Percentiles rank a stretch among this genome's conserved stretches.
Evolutionary conservation across 1,140 invertebrate genomes (phyloP).

Genomic region (Drosophila novamexicana): DNA sequence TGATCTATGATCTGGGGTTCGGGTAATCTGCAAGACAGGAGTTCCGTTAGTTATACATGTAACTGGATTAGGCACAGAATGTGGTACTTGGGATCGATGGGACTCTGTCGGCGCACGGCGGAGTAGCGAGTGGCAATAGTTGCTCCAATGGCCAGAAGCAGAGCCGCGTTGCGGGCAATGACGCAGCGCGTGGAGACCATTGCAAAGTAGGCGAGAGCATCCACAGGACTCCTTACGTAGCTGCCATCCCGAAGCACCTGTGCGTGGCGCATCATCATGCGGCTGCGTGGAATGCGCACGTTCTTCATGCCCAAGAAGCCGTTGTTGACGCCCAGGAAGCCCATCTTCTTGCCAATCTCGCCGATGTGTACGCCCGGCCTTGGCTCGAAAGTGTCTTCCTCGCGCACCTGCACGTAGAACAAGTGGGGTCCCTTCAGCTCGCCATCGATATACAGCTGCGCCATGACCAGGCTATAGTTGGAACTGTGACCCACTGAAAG

Average conservation of each 20-base stretch:
- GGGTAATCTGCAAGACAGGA: slow-evolving; percentile 84
- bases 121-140: slow-evolving; percentile 95
- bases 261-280: slow-evolving; percentile 97
- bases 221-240: slow-evolving; percentile 92
- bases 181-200: slow-evolving; percentile 97
- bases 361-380: slow-evolving; percentile 95
- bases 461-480: slow-evolving; percentile 95
- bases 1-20: slow-evolving; percentile 97
- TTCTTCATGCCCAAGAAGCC: slow-evolving; percentile 94
- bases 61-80: too few species aligned
- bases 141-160: slow-evolving; percentile 90
- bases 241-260: slow-evolving; percentile 95
- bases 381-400: slow-evolving; percentile 94
- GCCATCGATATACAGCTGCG: slow-evolving; percentile 94
- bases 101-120: slow-evolving; percentile 93
- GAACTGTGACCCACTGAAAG: slow-evolving; percentile 94
- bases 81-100: slow-evolving; percentile 91
- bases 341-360: slow-evolving; percentile 97
- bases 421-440: slow-evolving; percentile 94
- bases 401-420: slow-evolving; percentile 95
- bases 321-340: slow-evolving; percentile 95
- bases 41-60: background rate
- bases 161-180: slow-evolving; percentile 88
- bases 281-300: slow-evolving; percentile 92
- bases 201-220: slow-evolving; percentile 95